Conservation (phyloP, 2,113 vertebrate species). For the Microtus montanus region DNA sequence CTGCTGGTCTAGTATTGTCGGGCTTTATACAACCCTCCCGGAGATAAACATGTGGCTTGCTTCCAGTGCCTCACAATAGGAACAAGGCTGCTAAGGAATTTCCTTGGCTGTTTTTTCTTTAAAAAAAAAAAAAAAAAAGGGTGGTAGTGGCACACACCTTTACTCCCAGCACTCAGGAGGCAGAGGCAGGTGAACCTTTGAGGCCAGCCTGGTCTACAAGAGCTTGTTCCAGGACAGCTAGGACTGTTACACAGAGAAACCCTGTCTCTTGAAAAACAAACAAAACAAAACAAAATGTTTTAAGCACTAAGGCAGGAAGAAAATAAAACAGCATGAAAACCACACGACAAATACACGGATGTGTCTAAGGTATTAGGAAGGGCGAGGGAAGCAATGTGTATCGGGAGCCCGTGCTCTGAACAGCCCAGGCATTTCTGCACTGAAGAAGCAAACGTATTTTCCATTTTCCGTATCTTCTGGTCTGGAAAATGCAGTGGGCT, state of each 20-base stretch:
- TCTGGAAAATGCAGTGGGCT: background rate
- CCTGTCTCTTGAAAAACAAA: no score
- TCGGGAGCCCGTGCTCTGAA: background rate
- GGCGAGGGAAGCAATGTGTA: background rate
- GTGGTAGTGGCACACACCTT: no score
- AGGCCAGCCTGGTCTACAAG: no score
- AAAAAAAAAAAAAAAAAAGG: no score
- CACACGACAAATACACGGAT: background rate
- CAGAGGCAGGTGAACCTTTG: no score
- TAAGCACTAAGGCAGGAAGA: background rate
- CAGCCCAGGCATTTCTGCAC: background rate
- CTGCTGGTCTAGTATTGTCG: background rate
- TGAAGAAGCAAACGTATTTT: background rate
- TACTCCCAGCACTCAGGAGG: no score
- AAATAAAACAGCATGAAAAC: conserved; percentile 39
- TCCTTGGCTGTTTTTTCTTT: background rate
- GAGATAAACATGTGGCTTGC: background rate
- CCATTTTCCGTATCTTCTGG: background rate
- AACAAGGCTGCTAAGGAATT: conserved; percentile 7
- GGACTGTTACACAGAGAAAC: no score
- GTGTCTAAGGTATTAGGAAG: background rate
- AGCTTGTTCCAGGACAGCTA: no score
- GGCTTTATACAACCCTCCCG: background rate
- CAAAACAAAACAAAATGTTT: background rate
- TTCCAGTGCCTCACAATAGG: background rate